A percentile compares a stretch with the other conserved stretches of the same genome.
Conservation (phyloP, 2,113 vertebrate genomes). For the Ceratotherium simum region DNA sequence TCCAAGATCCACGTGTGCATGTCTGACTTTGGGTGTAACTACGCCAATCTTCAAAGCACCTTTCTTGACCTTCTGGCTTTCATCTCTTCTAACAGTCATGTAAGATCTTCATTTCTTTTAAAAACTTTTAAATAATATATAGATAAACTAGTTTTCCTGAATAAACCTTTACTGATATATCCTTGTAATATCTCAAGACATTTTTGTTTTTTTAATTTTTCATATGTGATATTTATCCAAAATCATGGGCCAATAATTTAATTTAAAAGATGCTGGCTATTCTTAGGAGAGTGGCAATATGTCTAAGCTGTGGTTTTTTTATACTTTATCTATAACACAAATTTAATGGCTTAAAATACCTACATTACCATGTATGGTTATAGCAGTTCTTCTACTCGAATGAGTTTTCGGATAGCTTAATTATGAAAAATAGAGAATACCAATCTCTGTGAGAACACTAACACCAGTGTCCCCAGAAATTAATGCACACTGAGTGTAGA, state of each 20-base stretch:
- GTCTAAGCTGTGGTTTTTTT: not conserved
- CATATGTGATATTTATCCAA: not conserved
- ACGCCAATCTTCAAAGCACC: not conserved
- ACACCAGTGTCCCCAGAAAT: constrained; percentile 44
- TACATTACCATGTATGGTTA: not conserved
- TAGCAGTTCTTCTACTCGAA: not conserved
- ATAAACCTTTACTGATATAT: not conserved
- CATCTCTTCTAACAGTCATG: not conserved
- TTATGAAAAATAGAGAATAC: not conserved
- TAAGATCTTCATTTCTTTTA: not conserved
- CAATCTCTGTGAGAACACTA: not conserved
- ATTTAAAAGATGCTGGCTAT: not conserved
- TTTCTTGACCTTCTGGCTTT: not conserved
- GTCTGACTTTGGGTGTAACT: not conserved
- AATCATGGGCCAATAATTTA: not conserved
- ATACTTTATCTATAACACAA: not conserved
- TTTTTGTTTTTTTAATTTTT: not conserved
- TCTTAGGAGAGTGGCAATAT: not conserved
- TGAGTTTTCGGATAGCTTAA: not conserved
- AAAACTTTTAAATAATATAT: not conserved
- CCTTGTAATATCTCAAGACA: not conserved
- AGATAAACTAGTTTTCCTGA: not conserved
- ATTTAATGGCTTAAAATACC: not conserved
- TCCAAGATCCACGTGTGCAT: rapidly evolving
- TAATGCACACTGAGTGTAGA: not conserved